Evolutionary conservation across 1,140 invertebrate genomes (phyloP).

Genomic region (Stegodyphus dumicola): DNA sequence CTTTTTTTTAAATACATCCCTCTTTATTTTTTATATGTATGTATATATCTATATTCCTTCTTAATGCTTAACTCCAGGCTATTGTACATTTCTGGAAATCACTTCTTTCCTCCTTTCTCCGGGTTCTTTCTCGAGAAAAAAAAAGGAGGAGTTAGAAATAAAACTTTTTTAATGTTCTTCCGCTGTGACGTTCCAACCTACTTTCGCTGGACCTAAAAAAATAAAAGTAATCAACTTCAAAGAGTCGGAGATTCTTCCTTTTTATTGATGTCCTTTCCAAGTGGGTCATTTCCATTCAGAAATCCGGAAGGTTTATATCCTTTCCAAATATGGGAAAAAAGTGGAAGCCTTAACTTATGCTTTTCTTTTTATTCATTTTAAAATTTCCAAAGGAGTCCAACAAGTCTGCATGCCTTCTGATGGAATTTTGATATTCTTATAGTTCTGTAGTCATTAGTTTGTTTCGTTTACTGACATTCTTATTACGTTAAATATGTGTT

Average conservation of each 20-base stretch:
- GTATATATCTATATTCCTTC: not conserved
- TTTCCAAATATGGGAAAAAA: slow-evolving; percentile 31
- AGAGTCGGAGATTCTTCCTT: slow-evolving; percentile 1
- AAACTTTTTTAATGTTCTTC: slow-evolving; percentile 47
- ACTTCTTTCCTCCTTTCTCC: not conserved
- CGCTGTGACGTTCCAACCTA: slow-evolving; percentile 9
- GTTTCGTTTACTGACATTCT: no score
- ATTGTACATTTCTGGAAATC: not conserved
- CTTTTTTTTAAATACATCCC: slow-evolving; percentile 34
- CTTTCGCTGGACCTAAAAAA: slow-evolving; percentile 5
- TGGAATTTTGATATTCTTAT: no score
- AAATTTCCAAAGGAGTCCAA: no score
- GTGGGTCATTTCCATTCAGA: slow-evolving; percentile 28
- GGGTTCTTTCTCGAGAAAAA: no score
- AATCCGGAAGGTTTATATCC: slow-evolving; percentile 1
- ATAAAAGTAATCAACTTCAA: slow-evolving; percentile 30
- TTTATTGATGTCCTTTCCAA: not conserved
- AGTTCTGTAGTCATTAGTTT: no score
- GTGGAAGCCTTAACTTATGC: not conserved
- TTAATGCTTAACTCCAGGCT: slow-evolving; percentile 13
- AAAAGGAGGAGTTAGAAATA: slow-evolving; percentile 18
- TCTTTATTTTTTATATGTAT: not conserved
- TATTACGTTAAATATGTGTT: no score
- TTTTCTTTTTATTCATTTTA: no score
- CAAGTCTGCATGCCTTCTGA: no score